Evolutionary conservation across 2,113 vertebrate species (phyloP).

Genomic region (Xyrauchen texanus): DNA sequence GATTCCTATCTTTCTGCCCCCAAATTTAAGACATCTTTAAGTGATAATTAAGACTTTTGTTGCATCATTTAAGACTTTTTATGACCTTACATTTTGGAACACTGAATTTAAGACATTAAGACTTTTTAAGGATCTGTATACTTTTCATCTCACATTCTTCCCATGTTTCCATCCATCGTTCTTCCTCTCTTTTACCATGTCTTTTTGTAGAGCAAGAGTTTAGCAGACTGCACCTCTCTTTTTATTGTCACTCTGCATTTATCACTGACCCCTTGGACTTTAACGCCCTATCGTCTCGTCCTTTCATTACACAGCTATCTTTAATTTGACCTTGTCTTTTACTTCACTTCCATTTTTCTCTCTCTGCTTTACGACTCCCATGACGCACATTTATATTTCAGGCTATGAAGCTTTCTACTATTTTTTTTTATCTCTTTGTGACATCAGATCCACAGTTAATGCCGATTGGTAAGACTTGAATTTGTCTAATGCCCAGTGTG

Average conservation of each 20-base stretch:
- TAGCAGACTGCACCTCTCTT: not conserved
- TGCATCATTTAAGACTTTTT: too few species aligned
- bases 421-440: slow-evolving; percentile 7
- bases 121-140: too few species aligned
- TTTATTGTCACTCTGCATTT: not conserved
- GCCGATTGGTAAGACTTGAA: not conserved
- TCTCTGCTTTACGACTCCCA: slow-evolving; percentile 17
- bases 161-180: not conserved
- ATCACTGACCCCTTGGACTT: not conserved
- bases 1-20: too few species aligned
- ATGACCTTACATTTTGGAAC: too few species aligned
- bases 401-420: slow-evolving; percentile 3
- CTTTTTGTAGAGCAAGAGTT: too few species aligned
- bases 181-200: not conserved
- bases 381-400: slow-evolving; percentile 8
- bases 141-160: too few species aligned
- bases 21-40: too few species aligned
- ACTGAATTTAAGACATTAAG: too few species aligned
- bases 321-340: slow-evolving; percentile 19
- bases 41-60: too few species aligned
- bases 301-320: slow-evolving; percentile 12
- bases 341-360: not conserved
- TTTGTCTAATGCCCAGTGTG: not conserved
- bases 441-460: slow-evolving; percentile 4
- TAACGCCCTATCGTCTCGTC: not conserved